phyloP scores from a whole-genome alignment of 2,797 vertebrate genomes.

The Nyctalus aviator region DNA sequence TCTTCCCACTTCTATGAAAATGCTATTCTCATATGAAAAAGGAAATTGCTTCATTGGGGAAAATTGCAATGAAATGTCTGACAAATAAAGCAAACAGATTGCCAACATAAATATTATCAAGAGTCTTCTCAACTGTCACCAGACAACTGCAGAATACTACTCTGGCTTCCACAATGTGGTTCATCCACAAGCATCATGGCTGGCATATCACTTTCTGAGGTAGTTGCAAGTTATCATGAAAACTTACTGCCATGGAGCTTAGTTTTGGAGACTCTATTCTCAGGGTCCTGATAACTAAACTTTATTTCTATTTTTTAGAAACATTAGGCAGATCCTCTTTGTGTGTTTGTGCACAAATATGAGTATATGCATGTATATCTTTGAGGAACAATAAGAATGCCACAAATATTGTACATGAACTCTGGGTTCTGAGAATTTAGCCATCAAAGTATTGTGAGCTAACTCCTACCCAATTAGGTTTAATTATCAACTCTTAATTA shows the following conservation, averaged over 20 bases:
- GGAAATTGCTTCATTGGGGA: conserved; percentile 31
- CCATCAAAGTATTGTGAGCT: not conserved
- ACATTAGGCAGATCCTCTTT: not conserved
- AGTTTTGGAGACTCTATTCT: not conserved
- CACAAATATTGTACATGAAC: not conserved
- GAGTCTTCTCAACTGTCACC: not conserved
- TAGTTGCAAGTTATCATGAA: not conserved
- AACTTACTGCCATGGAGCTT: not conserved
- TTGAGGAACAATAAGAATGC: not conserved
- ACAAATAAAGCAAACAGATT: conserved; percentile 63
- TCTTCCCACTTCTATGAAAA: not conserved
- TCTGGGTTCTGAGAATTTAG: not conserved
- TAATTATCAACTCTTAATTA: not conserved
- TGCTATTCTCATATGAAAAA: not conserved
- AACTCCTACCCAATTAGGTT: not conserved
- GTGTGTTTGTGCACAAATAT: not conserved
- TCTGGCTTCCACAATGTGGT: not conserved
- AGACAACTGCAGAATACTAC: not conserved
- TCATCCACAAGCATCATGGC: not conserved
- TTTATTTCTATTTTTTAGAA: not conserved
- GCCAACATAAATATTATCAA: conserved; percentile 37
- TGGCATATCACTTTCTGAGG: not conserved
- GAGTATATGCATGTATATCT: not conserved
- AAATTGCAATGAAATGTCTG: conserved; percentile 56
- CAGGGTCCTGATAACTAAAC: not conserved